Percentiles rank a stretch among this genome's conserved stretches.
Conservation (phyloP, 1,140 invertebrate genomes). For the Drosophila biarmipes region DNA sequence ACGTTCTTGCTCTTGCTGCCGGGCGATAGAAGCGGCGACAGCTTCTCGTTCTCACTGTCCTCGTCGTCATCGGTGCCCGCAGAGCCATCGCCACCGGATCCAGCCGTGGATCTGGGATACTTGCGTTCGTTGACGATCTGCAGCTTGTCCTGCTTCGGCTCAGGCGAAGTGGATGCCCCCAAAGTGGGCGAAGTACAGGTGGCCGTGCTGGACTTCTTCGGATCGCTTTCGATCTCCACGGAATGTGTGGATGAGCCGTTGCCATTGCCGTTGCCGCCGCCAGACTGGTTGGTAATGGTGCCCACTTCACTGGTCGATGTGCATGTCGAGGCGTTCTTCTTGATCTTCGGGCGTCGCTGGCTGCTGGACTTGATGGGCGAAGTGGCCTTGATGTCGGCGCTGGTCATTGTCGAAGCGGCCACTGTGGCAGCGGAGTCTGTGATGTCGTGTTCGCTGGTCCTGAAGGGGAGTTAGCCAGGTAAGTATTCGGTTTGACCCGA, state of each 20-base stretch:
- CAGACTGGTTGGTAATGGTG: conserved; percentile 55
- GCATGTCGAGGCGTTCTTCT: conserved; percentile 77
- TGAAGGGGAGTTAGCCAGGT: not conserved
- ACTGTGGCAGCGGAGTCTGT: conserved; percentile 49
- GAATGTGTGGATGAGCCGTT: conserved; percentile 35
- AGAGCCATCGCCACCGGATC: conserved; percentile 36
- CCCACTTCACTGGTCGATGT: conserved; percentile 73
- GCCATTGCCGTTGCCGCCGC: conserved; percentile 3
- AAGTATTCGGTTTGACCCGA: no score
- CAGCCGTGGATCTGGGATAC: conserved; percentile 29
- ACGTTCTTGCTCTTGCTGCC: conserved; percentile 74
- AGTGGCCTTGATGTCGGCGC: conserved; percentile 64
- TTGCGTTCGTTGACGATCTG: conserved; percentile 80
- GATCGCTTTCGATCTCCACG: conserved; percentile 60
- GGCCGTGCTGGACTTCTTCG: conserved; percentile 46
- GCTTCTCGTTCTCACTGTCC: conserved; percentile 92
- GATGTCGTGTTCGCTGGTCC: conserved; percentile 49
- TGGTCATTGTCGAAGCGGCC: conserved; percentile 57
- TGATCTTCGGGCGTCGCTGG: conserved; percentile 71
- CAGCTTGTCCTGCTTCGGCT: conserved; percentile 65
- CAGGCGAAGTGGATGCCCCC: conserved; percentile 18
- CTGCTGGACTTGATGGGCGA: conserved; percentile 72
- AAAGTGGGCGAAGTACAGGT: conserved; percentile 45
- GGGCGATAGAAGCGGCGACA: conserved; percentile 90
- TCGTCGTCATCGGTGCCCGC: conserved; percentile 86